Conservation (phyloP, 2,888 invertebrate species). For the Agapostemon virescens region DNA sequence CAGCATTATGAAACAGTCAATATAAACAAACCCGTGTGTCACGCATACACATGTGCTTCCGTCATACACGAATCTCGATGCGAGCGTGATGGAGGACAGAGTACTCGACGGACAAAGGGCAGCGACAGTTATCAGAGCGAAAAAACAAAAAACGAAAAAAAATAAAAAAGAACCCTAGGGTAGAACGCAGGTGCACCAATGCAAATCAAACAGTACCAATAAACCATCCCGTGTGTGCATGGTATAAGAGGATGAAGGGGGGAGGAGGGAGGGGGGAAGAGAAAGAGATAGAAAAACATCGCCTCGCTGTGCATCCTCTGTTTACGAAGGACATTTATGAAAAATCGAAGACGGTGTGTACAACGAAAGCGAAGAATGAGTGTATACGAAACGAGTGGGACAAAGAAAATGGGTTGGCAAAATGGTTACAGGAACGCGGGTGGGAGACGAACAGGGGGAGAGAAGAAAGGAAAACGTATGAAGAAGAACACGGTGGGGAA, state of each 20-base stretch:
- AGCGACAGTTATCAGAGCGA: conserved; percentile 21
- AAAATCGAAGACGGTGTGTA: conserved; percentile 49
- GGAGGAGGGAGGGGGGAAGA: background rate
- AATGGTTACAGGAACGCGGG: conserved; percentile 31
- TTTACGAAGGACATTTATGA: conserved; percentile 48
- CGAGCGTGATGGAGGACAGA: conserved; percentile 36
- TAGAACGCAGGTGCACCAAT: conserved; percentile 46
- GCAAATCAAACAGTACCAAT: conserved; percentile 30
- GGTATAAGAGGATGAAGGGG: background rate
- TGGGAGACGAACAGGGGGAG: conserved; percentile 12
- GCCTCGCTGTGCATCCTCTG: conserved; percentile 57
- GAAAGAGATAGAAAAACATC: background rate
- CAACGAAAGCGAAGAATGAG: conserved; percentile 50
- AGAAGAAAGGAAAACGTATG: conserved; percentile 24
- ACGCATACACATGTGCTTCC: conserved; percentile 6
- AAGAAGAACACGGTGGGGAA: background rate
- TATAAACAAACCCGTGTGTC: conserved; percentile 37
- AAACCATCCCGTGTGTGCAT: conserved; percentile 27
- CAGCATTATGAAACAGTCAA: conserved; percentile 10
- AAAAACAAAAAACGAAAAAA: no score
- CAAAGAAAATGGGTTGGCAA: conserved; percentile 53
- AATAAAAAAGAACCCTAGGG: conserved; percentile 26
- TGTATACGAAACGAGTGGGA: conserved; percentile 40
- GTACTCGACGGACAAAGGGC: background rate
- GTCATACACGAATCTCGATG: conserved; percentile 26